Percentiles rank a stretch among this genome's conserved stretches.
phyloP scores from a whole-genome alignment of 1,140 invertebrate species.

The Drosophila cardini region DNA sequence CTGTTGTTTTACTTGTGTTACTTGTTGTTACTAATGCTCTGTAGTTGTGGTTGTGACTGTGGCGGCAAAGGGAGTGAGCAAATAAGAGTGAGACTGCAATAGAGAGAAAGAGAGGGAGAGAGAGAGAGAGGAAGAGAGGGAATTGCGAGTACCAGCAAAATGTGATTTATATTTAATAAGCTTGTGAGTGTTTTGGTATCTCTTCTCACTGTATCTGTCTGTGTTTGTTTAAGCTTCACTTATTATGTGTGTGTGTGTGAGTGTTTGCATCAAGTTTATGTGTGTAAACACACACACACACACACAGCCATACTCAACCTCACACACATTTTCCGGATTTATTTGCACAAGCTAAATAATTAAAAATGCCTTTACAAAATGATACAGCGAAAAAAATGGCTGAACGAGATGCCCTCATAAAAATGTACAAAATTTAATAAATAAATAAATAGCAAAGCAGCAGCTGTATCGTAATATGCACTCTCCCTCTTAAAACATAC shows the following conservation, averaged over 20 bases:
- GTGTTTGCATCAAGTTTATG: slow-evolving; percentile 18
- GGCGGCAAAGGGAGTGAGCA: too few species aligned
- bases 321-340: slow-evolving; percentile 26
- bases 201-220: slow-evolving; percentile 11
- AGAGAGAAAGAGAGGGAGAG: too few species aligned
- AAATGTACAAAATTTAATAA: slow-evolving; percentile 52
- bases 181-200: slow-evolving; percentile 40
- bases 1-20: background rate
- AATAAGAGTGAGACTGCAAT: background rate
- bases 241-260: slow-evolving; percentile 27
- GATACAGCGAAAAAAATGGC: slow-evolving; percentile 39
- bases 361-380: slow-evolving; percentile 55
- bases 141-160: slow-evolving; percentile 27
- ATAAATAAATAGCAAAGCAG: slow-evolving; percentile 49
- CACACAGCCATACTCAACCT: slow-evolving; percentile 9
- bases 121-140: too few species aligned
- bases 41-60: slow-evolving; percentile 25
- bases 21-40: slow-evolving; percentile 25
- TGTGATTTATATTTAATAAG: slow-evolving; percentile 57
- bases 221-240: slow-evolving; percentile 39
- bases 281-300: background rate
- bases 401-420: slow-evolving; percentile 15
- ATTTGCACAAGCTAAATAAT: slow-evolving; percentile 53
- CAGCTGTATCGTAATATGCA: slow-evolving; percentile 26
- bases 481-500: background rate